Percentiles rank a stretch among this genome's conserved stretches.
phyloP scores from a whole-genome alignment of 2,113 vertebrate species.

The Sciurus niger region DNA sequence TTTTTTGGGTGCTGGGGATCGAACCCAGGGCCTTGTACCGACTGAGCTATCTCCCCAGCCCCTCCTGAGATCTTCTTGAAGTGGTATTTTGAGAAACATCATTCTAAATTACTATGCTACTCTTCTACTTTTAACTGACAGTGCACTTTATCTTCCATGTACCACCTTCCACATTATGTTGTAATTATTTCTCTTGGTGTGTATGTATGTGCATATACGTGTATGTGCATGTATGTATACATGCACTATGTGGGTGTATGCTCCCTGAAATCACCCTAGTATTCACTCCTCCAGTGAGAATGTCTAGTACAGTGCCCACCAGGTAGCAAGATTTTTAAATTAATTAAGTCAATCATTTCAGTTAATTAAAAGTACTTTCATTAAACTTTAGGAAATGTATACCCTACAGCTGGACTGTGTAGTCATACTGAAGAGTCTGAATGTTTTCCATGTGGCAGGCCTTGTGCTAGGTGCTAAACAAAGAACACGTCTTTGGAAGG shows the following conservation, averaged over 20 bases:
- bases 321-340: neutral
- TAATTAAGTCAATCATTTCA: slow-evolving; percentile 4
- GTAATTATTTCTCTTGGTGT: neutral
- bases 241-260: neutral
- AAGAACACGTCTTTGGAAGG: neutral
- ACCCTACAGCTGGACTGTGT: neutral
- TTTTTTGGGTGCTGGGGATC: too few species aligned
- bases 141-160: slow-evolving; percentile 17
- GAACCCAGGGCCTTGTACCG: too few species aligned
- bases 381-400: slow-evolving; percentile 60
- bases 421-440: slow-evolving; percentile 44
- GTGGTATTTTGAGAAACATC: slow-evolving; percentile 3
- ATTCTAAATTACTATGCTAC: slow-evolving; percentile 25
- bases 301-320: neutral
- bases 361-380: slow-evolving; percentile 44
- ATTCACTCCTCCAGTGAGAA: neutral
- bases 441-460: neutral
- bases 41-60: too few species aligned
- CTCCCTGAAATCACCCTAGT: slow-evolving; percentile 10
- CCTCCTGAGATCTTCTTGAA: neutral
- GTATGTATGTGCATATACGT: neutral
- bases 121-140: slow-evolving; percentile 33
- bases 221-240: too few species aligned
- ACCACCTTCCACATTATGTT: neutral
- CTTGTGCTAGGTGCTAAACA: slow-evolving; percentile 39